Evolutionary conservation across 23 tunicate species (phyloP), one percentile per base, ranked within the genome.

Genomic region (Aplidium turbinatum): DNA sequence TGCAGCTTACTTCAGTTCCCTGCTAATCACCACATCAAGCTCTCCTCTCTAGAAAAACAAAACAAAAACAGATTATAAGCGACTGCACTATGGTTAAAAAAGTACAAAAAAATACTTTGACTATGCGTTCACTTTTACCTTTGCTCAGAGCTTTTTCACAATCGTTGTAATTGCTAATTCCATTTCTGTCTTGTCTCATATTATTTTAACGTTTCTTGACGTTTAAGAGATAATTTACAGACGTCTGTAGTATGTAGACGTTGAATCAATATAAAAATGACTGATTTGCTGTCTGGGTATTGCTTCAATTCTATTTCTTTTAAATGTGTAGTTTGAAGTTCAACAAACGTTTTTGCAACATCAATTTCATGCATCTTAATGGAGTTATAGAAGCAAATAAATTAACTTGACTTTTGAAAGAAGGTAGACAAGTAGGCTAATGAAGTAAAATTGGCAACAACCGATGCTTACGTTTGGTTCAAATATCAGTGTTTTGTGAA

Each of bases 31-130:
- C 3, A 66, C 29, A 52, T 66, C 73, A n/a, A 66, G 29, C 29
- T 66, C 73, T 11, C 73, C 73, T 21, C 38, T 66, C 73, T 66
- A 66, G 11, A 66, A 66, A 55, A 18, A 55, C 7, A 13, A 18
- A 55, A 6, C 25, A 18, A 55, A 7, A 20, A 55, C n/a, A 55
- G 13, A 18, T 6, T 55, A 55, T 6, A 18, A 55, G n/a, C 7
- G 26, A 20, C 62, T 55, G 25, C 22, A 55, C 22, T n/a, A n/a
- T n/a, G n/a, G n/a, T n/a, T n/a, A n/a, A n/a, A n/a, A n/a, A n/a
- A n/a, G n/a, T n/a, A n/a, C n/a, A n/a, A n/a, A n/a, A n/a, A n/a
- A n/a, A n/a, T n/a, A n/a, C n/a, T n/a, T n/a, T n/a, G n/a, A n/a
- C n/a, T n/a, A n/a, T n/a, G n/a, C n/a, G n/a, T n/a, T 20, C 20